Base-by-base conservation (phyloP, 2,113 vertebrate genomes). In the Nicator chloris region DNA sequence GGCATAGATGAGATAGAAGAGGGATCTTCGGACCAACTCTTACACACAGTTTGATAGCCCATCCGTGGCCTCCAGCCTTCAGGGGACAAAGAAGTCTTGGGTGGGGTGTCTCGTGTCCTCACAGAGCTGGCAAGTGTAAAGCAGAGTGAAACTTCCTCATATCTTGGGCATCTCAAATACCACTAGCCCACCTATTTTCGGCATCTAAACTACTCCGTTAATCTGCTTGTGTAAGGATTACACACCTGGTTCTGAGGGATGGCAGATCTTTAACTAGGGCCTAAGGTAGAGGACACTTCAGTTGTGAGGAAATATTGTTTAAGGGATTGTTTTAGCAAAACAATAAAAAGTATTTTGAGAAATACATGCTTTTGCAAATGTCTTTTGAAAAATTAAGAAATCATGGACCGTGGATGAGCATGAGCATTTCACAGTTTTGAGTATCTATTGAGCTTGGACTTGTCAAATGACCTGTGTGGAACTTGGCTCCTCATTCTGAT, bases 251-350 rank as follows among this genome's bases (percentile, higher is more conserved):
- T 87, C 50, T 81, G 39, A 78, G 47, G 35, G 35, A 15, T 4
- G 27, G 64, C 30, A 64, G 64, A 91, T 89, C 56, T 94, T 86
- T 84, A 84, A 78, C 60, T 33, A 51, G 39, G 73, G 37, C 42
- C 30, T 14, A 15, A 30, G 39, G 10, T 18, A 27, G 35, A 54
- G n/a, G 22, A 19, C 7, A 9, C 33, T 51, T 70, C 54, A 44
- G 3, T 57, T 80, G 64, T 31, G 26, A 81, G 57, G 28, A 79
- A 60, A 26, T 49, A 4, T 4, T 35, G 24, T 83, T 92, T 60
- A 60, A 94, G 73, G 16, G 69, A 39, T 56, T 81, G 6, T 56
- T 82, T 59, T 59, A 88, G 30, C 9, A 68, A 60, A 82, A 71
- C 11, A 49, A 1, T 28, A 45, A n/a, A n/a, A n/a, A 50, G 44